Percentiles rank a stretch among this genome's conserved stretches.
phyloP scores from a whole-genome alignment of 2,888 invertebrate species.

The Tinea pellionella region DNA sequence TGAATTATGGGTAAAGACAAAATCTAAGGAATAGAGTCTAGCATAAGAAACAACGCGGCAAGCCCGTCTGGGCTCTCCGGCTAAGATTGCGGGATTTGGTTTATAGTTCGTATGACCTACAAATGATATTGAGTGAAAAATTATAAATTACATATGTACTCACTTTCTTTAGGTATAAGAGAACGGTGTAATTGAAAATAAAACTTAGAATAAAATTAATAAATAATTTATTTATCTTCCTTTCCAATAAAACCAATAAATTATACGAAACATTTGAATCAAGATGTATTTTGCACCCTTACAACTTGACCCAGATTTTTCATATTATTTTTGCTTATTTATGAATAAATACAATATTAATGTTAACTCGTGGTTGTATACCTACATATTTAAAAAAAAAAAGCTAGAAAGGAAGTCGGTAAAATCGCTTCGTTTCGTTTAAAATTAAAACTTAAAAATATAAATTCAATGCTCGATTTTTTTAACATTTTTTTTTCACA shows the following conservation, averaged over 20 bases:
- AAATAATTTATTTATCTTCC: slow-evolving; percentile 49
- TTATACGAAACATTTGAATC: slow-evolving; percentile 32
- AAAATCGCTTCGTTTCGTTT: slow-evolving; percentile 54
- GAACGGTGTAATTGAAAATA: background rate
- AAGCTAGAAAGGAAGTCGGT: slow-evolving; percentile 46
- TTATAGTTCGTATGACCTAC: no score
- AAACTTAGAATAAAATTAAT: background rate
- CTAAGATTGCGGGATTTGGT: no score
- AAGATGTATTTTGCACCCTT: slow-evolving; percentile 34
- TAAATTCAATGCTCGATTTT: slow-evolving; percentile 48
- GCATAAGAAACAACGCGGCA: no score
- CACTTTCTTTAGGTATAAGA: no score
- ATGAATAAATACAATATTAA: no score
- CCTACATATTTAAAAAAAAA: no score
- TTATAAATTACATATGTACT: no score
- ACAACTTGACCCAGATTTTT: slow-evolving; percentile 43
- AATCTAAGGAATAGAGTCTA: no score
- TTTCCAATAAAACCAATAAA: slow-evolving; percentile 30
- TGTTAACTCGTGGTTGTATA: no score
- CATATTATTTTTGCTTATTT: slow-evolving; percentile 19
- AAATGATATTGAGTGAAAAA: no score
- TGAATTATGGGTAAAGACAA: no score
- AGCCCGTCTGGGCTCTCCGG: no score
- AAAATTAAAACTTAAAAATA: slow-evolving; percentile 16
- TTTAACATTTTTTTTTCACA: slow-evolving; percentile 14